phyloP scores from a whole-genome alignment of 2,888 invertebrate genomes.

The Spatulosminthurus flaviceps region DNA sequence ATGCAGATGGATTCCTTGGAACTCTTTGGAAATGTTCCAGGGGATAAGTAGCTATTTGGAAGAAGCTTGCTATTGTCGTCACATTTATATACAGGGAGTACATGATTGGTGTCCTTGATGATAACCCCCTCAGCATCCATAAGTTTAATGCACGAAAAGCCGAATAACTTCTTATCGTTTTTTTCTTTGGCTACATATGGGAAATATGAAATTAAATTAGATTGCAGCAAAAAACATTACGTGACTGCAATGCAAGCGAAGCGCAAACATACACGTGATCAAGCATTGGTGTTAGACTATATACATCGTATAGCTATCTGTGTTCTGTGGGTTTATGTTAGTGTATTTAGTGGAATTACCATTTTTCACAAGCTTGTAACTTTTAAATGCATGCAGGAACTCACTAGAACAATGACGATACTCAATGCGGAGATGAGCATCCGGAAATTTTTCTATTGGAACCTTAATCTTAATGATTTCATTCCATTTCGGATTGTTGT shows the following conservation, averaged over 20 bases:
- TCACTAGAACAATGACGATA: constrained; percentile 93
- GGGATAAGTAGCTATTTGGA: constrained; percentile 68
- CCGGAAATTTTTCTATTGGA: constrained; percentile 90
- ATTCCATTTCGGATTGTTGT: constrained; percentile 91
- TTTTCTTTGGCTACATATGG: constrained; percentile 81
- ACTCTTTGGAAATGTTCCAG: constrained; percentile 74
- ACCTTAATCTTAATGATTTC: constrained; percentile 88
- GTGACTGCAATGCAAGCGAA: not conserved
- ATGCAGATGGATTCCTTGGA: constrained; percentile 85
- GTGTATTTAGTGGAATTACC: not conserved
- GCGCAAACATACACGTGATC: too few relatives aligned
- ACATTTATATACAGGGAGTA: constrained; percentile 92
- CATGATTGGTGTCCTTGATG: constrained; percentile 85
- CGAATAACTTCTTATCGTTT: constrained; percentile 88
- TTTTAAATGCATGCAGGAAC: constrained; percentile 63
- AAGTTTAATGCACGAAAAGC: constrained; percentile 87
- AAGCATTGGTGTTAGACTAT: too few relatives aligned
- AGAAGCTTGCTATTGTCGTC: constrained; percentile 78
- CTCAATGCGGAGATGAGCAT: constrained; percentile 90
- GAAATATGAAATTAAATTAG: not conserved
- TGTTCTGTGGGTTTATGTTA: too few relatives aligned
- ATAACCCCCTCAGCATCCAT: constrained; percentile 94
- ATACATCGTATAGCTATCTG: too few relatives aligned
- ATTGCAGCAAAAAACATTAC: not conserved
- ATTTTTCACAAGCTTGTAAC: constrained; percentile 7